Evolutionary conservation across 2,797 vertebrate species (phyloP).

Genomic region (Eptatretus atami): DNA sequence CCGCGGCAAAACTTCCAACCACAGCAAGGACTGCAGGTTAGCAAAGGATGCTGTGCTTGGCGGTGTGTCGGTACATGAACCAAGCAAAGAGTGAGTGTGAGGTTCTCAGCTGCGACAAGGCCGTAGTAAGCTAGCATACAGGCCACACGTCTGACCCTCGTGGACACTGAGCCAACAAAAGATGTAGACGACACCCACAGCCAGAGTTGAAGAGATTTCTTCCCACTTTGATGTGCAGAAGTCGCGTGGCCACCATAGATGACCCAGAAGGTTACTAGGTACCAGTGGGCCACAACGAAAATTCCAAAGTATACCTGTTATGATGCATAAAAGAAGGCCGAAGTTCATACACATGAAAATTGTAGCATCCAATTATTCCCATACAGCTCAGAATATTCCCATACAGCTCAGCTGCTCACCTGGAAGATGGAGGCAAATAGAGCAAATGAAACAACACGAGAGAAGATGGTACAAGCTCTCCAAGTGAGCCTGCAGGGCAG

Average conservation of each 20-base stretch:
- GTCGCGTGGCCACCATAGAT: constrained; percentile 94
- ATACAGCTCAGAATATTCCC: too few relatives aligned
- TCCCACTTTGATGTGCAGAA: constrained; percentile 99
- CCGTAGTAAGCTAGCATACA: constrained; percentile 92
- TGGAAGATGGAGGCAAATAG: constrained; percentile 99
- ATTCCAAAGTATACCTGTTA: constrained; percentile 76
- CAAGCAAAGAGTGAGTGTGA: constrained; percentile 74
- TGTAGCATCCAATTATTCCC: too few relatives aligned
- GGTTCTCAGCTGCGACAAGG: constrained; percentile 77
- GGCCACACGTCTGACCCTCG: constrained; percentile 76
- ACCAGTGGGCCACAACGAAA: constrained; percentile 99
- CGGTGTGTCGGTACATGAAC: constrained; percentile 85
- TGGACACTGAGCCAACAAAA: constrained; percentile 99
- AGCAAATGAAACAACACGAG: constrained; percentile 84
- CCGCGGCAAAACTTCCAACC: constrained; percentile 89
- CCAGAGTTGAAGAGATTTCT: constrained; percentile 99
- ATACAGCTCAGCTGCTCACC: constrained; percentile 8
- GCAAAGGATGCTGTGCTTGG: constrained; percentile 73
- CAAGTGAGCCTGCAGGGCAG: constrained; percentile 77
- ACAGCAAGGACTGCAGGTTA: constrained; percentile 72
- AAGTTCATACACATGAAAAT: too few relatives aligned
- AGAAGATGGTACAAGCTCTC: constrained; percentile 97
- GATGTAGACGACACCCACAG: constrained; percentile 92
- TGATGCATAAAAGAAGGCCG: too few relatives aligned
- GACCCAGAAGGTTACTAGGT: constrained; percentile 99